phyloP scores from a whole-genome alignment of 2,113 vertebrate genomes.

The Camelus dromedarius region DNA sequence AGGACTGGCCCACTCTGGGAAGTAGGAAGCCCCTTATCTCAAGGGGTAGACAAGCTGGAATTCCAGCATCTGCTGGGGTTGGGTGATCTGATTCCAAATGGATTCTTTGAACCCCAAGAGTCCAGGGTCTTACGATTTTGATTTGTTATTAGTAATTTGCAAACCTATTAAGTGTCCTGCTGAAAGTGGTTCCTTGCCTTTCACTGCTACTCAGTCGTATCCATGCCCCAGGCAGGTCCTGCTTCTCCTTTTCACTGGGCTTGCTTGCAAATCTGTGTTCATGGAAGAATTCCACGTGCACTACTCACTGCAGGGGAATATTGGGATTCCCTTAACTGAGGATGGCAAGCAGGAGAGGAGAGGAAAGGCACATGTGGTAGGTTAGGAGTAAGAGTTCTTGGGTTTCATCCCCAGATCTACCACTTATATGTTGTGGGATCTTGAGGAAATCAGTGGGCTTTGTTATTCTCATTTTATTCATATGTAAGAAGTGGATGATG shows the following conservation, averaged over 20 bases:
- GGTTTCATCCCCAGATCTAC: not conserved
- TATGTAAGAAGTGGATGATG: not conserved
- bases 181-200: not conserved
- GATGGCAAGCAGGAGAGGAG: not conserved
- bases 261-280: not conserved
- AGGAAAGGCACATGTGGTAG: not conserved
- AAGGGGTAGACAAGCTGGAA: not conserved
- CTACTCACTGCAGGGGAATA: not conserved
- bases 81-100: not conserved
- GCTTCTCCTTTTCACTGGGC: not conserved
- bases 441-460: not conserved
- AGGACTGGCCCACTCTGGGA: not conserved
- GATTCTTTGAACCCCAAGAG: not conserved
- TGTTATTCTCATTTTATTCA: not conserved
- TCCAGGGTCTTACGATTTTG: not conserved
- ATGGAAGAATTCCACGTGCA: not conserved
- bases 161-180: not conserved
- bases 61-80: not conserved
- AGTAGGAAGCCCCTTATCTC: not conserved
- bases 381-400: not conserved
- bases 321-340: not conserved
- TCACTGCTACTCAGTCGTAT: not conserved
- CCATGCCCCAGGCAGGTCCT: not conserved
- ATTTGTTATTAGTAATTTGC: not conserved
- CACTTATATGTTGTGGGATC: not conserved